Evolutionary conservation across 2,113 vertebrate species (phyloP), one percentile per base, ranked within the genome.

Genomic region (Stegostoma tigrinum): DNA sequence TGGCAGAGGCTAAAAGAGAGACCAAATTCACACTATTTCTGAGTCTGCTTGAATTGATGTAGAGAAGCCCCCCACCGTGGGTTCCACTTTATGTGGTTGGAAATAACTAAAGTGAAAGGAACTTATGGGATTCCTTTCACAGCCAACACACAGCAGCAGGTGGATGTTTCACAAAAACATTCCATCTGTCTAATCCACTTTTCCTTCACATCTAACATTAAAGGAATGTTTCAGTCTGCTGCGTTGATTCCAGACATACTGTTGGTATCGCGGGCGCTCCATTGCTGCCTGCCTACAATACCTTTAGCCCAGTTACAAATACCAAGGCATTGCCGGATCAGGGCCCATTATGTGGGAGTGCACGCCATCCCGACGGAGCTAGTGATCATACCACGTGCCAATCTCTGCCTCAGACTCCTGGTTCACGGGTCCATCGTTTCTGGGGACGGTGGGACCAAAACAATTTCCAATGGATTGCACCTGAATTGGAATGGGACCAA

Each of bases 131-230:
- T 90, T 90, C 52, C 27, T 90, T 90, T 90, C 87, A 61, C 30
- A 61, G 17, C 86, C 2, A 30, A 55, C 86, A 89, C 21, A 24
- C 24, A 90, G 61, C 24, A 1, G 87, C 87, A 90, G 15, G 48
- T 52, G 61, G 87, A 61, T 52, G 52, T 90, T 90, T 90, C 87
- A 90, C 87, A 61, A 83, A 83, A 61, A 61, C 87, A 90, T 90
- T 90, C 87, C 87, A 90, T 55, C 87, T 90, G 87, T 61, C 52
- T 90, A 52, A 90, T 90, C 87, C 24, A 27, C 55, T 61, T 61
- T 34, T 61, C 30, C 52, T 90, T 90, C 48, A 17, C 87, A 61
- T 90, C 27, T 52, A 90, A 90, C 87, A 90, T 90, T 90, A 90
- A 90, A 90, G 45, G 27, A 55, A 14, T 34, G 14, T 90, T 83